A percentile compares a stretch with the other conserved stretches of the same genome.
Evolutionary conservation across 2,113 vertebrate species (phyloP).

Genomic region (Andinoacara biseriatus): DNA sequence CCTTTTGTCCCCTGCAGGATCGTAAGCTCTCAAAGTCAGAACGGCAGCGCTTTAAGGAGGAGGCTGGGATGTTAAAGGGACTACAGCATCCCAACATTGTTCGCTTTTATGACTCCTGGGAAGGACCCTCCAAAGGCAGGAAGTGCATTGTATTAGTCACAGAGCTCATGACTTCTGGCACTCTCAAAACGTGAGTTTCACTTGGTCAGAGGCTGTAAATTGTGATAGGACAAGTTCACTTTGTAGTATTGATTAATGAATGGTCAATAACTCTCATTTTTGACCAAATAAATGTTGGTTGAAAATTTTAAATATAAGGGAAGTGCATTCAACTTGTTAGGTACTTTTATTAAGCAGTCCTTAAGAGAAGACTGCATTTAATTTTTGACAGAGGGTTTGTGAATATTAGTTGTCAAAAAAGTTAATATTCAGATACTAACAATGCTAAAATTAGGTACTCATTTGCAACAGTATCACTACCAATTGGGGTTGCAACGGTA

Average conservation of each 20-base stretch:
- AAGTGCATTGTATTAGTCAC: slow-evolving; percentile 98
- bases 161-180: slow-evolving; percentile 98
- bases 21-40: slow-evolving; percentile 95
- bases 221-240: neutral
- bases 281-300: neutral
- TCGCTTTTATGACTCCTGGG: slow-evolving; percentile 99
- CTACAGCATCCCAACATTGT: slow-evolving; percentile 99
- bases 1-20: slow-evolving; percentile 82
- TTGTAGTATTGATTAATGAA: neutral
- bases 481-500: too few species aligned
- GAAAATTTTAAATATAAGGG: too few species aligned
- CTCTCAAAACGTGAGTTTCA: slow-evolving; percentile 95
- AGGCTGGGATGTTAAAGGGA: slow-evolving; percentile 97
- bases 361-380: neutral
- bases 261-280: neutral
- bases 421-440: too few species aligned
- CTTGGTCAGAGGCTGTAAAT: neutral
- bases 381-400: too few species aligned
- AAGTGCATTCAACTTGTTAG: neutral
- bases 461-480: too few species aligned
- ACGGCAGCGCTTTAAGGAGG: slow-evolving; percentile 96
- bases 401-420: too few species aligned
- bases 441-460: too few species aligned
- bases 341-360: neutral
- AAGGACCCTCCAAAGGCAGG: slow-evolving; percentile 95